Evolutionary conservation across 2,113 vertebrate genomes (phyloP).

Genomic region (Cyphotilapia sp.): DNA sequence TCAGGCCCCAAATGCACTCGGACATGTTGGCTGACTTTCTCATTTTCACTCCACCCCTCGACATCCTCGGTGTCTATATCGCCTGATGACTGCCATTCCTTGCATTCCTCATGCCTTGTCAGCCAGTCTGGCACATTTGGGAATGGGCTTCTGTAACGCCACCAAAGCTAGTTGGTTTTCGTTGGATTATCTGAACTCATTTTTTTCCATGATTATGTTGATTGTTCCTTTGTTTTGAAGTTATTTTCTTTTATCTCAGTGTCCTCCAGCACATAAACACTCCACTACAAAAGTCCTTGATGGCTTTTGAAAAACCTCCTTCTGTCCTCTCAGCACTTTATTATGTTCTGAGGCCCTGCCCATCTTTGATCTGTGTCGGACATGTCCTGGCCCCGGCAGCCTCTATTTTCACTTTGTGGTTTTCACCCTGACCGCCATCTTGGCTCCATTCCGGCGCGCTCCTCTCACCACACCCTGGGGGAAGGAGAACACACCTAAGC

Average conservation of each 20-base stretch:
- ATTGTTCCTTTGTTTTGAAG: neutral
- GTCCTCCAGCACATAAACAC: neutral
- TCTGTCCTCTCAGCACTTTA: conserved; percentile 47
- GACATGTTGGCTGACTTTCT: neutral
- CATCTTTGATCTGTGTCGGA: conserved; percentile 45
- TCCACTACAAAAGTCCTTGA: neutral
- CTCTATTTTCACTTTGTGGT: conserved; percentile 60
- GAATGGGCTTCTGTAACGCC: neutral
- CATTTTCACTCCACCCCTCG: neutral
- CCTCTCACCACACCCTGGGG: conserved; percentile 56
- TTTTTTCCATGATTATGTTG: neutral
- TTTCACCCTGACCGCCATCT: conserved; percentile 44
- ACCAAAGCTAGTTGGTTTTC: neutral
- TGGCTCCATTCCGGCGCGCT: conserved; percentile 54
- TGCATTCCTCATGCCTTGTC: neutral
- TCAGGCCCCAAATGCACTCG: neutral
- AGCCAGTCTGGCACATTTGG: neutral
- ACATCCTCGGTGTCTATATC: conserved; percentile 9
- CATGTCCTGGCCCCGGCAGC: conserved; percentile 24
- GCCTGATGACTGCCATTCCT: neutral
- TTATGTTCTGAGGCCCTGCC: conserved; percentile 40
- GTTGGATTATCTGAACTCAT: neutral
- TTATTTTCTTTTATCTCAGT: neutral
- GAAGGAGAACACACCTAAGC: conserved; percentile 59
- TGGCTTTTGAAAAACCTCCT: conserved; percentile 13